phyloP scores from a whole-genome alignment of 2,113 vertebrate species.

The Nibea albiflora region DNA sequence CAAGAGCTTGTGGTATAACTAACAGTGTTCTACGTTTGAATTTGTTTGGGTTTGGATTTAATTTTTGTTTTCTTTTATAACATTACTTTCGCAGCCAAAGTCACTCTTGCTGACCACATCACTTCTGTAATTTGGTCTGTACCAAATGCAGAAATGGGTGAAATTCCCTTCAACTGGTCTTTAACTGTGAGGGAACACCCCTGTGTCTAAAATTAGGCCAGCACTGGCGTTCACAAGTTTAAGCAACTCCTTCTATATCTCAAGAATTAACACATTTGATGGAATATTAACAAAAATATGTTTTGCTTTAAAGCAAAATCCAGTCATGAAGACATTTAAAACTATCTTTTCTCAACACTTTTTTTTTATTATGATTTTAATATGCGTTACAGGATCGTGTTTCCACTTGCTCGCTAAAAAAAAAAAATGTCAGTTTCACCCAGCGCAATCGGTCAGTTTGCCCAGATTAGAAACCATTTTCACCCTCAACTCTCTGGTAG shows the following conservation, averaged over 20 bases:
- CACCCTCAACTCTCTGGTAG: not conserved
- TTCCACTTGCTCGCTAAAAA: not conserved
- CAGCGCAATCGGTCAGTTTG: not conserved
- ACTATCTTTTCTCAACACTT: not conserved
- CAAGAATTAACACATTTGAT: not conserved
- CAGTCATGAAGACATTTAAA: too few species aligned
- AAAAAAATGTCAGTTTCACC: not conserved
- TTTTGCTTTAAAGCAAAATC: not conserved
- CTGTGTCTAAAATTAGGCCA: conserved; percentile 32
- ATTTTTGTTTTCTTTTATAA: not conserved
- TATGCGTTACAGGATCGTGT: not conserved
- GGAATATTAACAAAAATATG: not conserved
- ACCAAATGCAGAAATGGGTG: not conserved
- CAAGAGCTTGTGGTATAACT: not conserved
- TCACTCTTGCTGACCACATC: conserved; percentile 7
- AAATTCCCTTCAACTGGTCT: conserved; percentile 34
- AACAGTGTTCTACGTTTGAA: not conserved
- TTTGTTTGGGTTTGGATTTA: not conserved
- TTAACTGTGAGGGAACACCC: not conserved
- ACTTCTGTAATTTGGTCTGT: not conserved
- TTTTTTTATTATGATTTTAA: not conserved
- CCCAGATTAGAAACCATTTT: not conserved
- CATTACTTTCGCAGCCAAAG: not conserved
- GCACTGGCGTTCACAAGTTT: not conserved
- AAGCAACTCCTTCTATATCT: not conserved